phyloP scores from a whole-genome alignment of 2,113 vertebrate species.

The Oceanodroma tethys region DNA sequence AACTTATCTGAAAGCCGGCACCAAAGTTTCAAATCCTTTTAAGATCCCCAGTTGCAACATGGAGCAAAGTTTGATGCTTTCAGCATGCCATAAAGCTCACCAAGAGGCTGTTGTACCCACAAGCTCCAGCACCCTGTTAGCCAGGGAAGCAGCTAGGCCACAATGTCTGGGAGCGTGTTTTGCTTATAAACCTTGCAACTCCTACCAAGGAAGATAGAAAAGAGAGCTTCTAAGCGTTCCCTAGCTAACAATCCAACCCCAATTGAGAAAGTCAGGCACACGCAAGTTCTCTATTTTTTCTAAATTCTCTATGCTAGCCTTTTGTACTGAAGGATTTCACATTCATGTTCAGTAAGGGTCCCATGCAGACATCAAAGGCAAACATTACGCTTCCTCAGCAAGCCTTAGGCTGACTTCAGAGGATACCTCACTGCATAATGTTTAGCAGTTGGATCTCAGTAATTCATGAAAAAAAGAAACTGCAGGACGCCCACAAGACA shows the following conservation, averaged over 20 bases:
- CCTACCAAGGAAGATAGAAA: not conserved
- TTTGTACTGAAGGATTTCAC: not conserved
- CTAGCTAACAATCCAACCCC: not conserved
- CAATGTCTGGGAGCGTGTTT: not conserved
- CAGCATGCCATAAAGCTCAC: not conserved
- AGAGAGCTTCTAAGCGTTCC: not conserved
- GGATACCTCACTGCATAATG: slow-evolving; percentile 32
- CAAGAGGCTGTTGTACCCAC: not conserved
- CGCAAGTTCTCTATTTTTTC: not conserved
- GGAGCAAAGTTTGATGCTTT: not conserved
- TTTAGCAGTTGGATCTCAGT: slow-evolving; percentile 38
- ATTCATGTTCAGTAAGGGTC: not conserved
- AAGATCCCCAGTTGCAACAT: not conserved
- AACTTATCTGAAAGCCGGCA: not conserved
- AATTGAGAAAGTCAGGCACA: not conserved
- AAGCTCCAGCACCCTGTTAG: not conserved
- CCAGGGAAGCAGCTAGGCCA: not conserved
- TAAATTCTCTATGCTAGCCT: not conserved
- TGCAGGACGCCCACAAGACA: slow-evolving; percentile 65
- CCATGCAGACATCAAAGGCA: slow-evolving; percentile 39
- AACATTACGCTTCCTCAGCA: not conserved
- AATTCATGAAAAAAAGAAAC: slow-evolving; percentile 5
- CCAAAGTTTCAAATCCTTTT: not conserved
- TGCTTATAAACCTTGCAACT: not conserved
- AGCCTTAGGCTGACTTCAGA: slow-evolving; percentile 58